Percentiles rank a stretch among this genome's conserved stretches.
Evolutionary conservation across 53 echinoderm and acorn worm genomes (phyloP).

Genomic region (Paelopatides confundens): DNA sequence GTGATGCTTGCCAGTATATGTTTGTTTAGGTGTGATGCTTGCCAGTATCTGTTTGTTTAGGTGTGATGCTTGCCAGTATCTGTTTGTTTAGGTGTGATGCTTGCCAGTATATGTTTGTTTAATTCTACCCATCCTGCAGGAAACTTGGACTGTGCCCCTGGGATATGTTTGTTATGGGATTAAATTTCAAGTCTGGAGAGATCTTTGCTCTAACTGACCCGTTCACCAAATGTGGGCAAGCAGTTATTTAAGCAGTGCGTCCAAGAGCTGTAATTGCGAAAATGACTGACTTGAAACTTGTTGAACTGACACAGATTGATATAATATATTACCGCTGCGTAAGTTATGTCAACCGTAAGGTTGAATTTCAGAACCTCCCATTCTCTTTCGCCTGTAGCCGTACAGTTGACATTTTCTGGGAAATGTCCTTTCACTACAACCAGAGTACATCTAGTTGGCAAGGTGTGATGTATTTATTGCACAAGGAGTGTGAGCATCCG

Average conservation of each 20-base stretch:
- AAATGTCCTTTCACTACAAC: constrained; percentile 31
- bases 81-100: no score
- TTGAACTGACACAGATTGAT: not conserved
- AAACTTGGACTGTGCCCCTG: no score
- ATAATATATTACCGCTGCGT: constrained; percentile 10
- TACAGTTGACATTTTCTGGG: constrained; percentile 48
- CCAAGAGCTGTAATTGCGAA: constrained; percentile 31
- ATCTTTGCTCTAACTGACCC: no score
- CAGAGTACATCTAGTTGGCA: constrained; percentile 38
- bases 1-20: no score
- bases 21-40: no score
- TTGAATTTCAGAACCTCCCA: constrained; percentile 32
- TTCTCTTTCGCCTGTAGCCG: constrained; percentile 7
- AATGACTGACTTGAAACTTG: not conserved
- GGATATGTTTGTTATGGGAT: no score
- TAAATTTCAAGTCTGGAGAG: no score
- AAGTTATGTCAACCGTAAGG: constrained; percentile 23
- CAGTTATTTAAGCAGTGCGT: constrained; percentile 54
- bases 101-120: no score
- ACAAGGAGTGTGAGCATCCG: constrained; percentile 44
- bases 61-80: no score
- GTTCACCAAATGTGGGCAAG: no score
- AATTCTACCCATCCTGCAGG: no score
- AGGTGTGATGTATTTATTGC: constrained; percentile 39
- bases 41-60: no score